phyloP scores from a whole-genome alignment of 2,113 vertebrate genomes.

The Rattus rattus region DNA sequence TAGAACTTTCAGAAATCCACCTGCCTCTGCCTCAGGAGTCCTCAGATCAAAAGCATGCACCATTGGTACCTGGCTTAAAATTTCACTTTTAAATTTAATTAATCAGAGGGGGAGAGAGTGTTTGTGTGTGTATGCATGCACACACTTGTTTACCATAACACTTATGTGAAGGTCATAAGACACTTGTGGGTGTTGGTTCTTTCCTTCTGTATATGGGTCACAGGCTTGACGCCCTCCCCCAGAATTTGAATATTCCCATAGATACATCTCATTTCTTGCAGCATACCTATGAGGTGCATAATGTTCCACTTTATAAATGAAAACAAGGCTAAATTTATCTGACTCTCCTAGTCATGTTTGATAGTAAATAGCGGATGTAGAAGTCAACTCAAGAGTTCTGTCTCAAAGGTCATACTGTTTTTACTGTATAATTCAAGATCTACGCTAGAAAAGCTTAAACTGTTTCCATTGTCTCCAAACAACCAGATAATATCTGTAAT shows the following conservation, averaged over 20 bases:
- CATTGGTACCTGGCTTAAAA: not conserved
- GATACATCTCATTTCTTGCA: not conserved
- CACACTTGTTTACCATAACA: not conserved
- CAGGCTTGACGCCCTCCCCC: not conserved
- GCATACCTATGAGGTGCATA: not conserved
- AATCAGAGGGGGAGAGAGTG: not conserved
- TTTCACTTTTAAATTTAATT: not conserved
- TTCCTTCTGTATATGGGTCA: not conserved
- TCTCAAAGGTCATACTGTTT: not conserved
- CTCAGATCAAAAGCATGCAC: not conserved
- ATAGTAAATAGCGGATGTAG: not conserved
- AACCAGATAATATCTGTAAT: not conserved
- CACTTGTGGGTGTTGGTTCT: not conserved
- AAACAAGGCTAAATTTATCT: constrained; percentile 14
- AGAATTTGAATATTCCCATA: not conserved
- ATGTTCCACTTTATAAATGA: constrained; percentile 44
- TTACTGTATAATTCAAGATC: not conserved
- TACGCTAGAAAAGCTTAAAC: constrained; percentile 2
- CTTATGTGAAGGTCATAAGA: not conserved
- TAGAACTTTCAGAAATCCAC: not conserved
- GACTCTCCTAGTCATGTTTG: not conserved
- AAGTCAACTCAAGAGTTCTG: not conserved
- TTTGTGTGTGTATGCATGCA: not conserved
- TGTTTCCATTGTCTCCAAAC: not conserved
- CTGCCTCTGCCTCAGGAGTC: not conserved